These are phyloP conservation scores for Nasonia vitripennis DNA, from an alignment of 1,140 invertebrate genomes.

Conservation along the genomic window DNA sequence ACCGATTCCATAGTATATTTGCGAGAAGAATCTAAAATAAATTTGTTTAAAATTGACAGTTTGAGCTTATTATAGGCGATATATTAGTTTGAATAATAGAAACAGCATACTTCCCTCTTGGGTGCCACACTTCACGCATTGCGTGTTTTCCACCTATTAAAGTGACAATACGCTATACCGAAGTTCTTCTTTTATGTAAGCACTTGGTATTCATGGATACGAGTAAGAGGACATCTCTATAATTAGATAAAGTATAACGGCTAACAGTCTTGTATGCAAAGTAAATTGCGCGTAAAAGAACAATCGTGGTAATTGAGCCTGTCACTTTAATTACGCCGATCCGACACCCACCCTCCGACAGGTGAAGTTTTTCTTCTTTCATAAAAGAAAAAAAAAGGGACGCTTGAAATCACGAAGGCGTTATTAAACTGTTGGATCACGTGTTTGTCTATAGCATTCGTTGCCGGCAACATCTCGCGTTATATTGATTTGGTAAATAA, in stretches of 20 bases:
- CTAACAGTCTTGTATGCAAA: not conserved
- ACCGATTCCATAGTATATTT: no score
- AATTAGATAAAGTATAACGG: not conserved
- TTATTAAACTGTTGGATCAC: constrained; percentile 38
- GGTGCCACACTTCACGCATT: not conserved
- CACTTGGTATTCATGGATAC: not conserved
- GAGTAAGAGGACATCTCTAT: not conserved
- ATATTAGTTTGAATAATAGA: no score
- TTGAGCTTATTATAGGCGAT: no score
- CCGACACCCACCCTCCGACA: no score
- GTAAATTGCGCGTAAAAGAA: not conserved
- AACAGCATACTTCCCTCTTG: no score
- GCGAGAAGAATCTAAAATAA: no score
- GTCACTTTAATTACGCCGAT: not conserved
- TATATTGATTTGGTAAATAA: constrained; percentile 42
- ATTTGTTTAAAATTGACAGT: no score
- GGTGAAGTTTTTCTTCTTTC: not conserved
- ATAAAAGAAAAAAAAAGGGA: not conserved
- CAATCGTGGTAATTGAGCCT: not conserved
- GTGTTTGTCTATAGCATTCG: constrained; percentile 8
- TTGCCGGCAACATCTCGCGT: not conserved
- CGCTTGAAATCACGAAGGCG: constrained; percentile 10
- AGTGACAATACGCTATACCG: not conserved
- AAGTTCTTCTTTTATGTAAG: no score
- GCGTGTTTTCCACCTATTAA: not conserved